A percentile compares a stretch with the other conserved stretches of the same genome.
Evolutionary conservation across 1,140 invertebrate species (phyloP).

Genomic region (Zaprionus davidi): DNA sequence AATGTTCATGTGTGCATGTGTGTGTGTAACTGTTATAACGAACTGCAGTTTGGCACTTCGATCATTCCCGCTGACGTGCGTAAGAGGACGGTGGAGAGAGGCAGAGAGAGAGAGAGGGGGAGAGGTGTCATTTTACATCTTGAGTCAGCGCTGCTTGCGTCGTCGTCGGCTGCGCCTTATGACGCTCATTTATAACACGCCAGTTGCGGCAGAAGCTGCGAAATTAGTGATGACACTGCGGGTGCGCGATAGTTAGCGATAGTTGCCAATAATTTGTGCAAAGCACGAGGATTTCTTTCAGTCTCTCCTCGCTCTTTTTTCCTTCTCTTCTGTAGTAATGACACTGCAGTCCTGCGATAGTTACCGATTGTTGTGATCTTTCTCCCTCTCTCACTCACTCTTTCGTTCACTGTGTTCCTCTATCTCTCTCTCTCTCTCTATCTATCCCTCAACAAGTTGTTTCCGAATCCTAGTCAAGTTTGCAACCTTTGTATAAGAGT

Average conservation of each 20-base stretch:
- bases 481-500: slow-evolving; percentile 50
- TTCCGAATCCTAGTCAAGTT: slow-evolving; percentile 58
- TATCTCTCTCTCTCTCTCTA: neutral
- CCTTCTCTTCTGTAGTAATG: too few species aligned
- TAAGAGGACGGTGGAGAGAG: neutral
- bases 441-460: slow-evolving; percentile 60
- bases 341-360: neutral
- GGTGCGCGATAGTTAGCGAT: neutral
- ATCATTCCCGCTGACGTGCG: neutral
- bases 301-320: too few species aligned
- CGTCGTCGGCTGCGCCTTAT: slow-evolving; percentile 1
- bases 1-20: slow-evolving; percentile 16
- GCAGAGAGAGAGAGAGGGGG: neutral
- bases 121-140: slow-evolving; percentile 63
- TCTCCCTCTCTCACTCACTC: neutral
- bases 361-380: neutral
- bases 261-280: neutral
- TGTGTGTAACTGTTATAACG: slow-evolving; percentile 59
- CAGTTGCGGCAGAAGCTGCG: slow-evolving; percentile 9
- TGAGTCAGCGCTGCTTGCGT: slow-evolving; percentile 38
- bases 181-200: slow-evolving; percentile 20
- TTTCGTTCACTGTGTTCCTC: too few species aligned
- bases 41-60: slow-evolving; percentile 32
- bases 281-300: too few species aligned
- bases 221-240: slow-evolving; percentile 14